Percentiles rank a stretch among this genome's conserved stretches.
These are phyloP conservation scores for Drosophila birchii DNA, from an alignment of 2,888 invertebrate genomes.

Conservation along the genomic window DNA sequence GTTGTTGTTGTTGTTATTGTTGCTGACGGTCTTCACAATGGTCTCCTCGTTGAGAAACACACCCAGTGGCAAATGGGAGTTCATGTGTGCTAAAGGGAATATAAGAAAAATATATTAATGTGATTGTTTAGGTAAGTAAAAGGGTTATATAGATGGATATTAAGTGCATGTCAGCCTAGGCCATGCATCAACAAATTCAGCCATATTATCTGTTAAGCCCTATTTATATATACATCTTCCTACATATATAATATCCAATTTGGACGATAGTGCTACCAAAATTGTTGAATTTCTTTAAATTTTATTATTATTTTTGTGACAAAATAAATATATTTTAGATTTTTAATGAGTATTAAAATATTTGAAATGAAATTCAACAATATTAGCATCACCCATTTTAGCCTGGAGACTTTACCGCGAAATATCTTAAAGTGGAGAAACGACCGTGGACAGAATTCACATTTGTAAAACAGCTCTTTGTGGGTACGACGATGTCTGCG, in stretches of 20 bases:
- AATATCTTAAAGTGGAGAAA: constrained; percentile 75
- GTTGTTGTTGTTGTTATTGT: not conserved
- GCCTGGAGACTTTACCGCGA: constrained; percentile 65
- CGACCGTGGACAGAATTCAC: constrained; percentile 68
- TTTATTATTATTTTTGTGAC: not conserved
- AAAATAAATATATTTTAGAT: not conserved
- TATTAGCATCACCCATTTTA: constrained; percentile 7
- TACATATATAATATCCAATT: not conserved
- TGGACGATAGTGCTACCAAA: constrained; percentile 7
- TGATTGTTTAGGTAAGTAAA: not conserved
- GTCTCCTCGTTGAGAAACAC: constrained; percentile 70
- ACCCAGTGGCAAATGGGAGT: constrained; percentile 72
- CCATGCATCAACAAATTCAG: constrained; percentile 23
- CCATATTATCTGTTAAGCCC: constrained; percentile 1
- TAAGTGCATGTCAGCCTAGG: constrained; percentile 15
- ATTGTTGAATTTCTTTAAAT: not conserved
- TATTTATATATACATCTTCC: constrained; percentile 2
- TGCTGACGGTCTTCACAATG: constrained; percentile 26
- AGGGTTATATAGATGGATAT: not conserved
- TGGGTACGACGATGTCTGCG: constrained; percentile 78
- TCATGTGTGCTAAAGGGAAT: constrained; percentile 65
- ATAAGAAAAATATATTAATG: not conserved
- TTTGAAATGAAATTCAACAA: not conserved
- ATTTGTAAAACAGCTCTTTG: constrained; percentile 79
- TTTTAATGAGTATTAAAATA: not conserved